Evolutionary conservation across 2,113 vertebrate genomes (phyloP), one percentile per base, ranked within the genome.

Genomic region (Malurus alboscapulatus): DNA sequence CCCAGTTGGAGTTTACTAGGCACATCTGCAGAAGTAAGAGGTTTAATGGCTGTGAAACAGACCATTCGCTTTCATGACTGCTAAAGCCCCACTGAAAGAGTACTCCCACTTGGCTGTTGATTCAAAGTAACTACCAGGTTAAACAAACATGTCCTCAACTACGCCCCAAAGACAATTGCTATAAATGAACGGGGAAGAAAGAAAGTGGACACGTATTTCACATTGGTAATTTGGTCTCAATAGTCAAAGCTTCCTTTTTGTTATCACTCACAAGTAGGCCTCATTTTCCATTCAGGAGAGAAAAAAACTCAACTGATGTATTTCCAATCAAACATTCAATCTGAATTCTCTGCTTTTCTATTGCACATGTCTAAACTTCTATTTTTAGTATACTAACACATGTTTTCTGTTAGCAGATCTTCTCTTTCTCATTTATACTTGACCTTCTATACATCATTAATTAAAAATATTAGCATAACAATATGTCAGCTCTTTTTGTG

Each of bases 381-480:
- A 80, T 90, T 94, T 91, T 88, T 81, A 84, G 44, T 74, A 81
- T 32, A 71, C n/a, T 61, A 69, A 30, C 85, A 87, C 36, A 82
- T 87, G 51, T 74, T 91, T 76, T 92, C 69, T 76, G 58, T 69
- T 89, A 91, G 74, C 74, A 89, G 42, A 84, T 92, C 74, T 80
- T 80, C 40, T 92, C 27, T 91, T 87, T 93, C 47, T 95, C 72
- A 81, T 94, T 95, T 88, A 11, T 59, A 62, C 53, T 83, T 90
- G 94, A 94, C 83, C 90, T 79, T 40, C 86, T 54, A 78, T 40
- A 61, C n/a, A 74, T 81, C 87, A 83, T 83, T 80, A 95, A 94
- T 96, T 95, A 86, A 53, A 93, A 82, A 88, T 87, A 61, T 91
- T 95, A 90, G 42, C 88, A 94, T 92, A 75, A 95, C 36, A 94